A percentile compares a stretch with the other conserved stretches of the same genome.
These are phyloP conservation scores for Stenodema calcarata DNA, from an alignment of 2,888 invertebrate species.

Conservation along the genomic window DNA sequence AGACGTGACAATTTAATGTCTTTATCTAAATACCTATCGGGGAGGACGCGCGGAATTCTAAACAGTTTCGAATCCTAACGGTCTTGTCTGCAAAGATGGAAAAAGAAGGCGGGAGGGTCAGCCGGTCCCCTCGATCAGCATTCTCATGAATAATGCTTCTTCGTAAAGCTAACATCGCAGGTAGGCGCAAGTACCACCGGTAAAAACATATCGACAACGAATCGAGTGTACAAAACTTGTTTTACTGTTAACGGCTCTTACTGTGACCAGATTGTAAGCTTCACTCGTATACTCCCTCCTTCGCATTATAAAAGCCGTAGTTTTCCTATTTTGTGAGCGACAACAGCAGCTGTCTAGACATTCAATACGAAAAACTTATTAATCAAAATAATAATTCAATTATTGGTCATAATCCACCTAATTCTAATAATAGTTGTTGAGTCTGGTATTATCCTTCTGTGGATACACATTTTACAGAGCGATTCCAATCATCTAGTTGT, in stretches of 20 bases:
- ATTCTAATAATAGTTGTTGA: too few relatives aligned
- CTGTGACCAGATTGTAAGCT: too few relatives aligned
- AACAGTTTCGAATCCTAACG: slow-evolving; percentile 34
- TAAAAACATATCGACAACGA: slow-evolving; percentile 5
- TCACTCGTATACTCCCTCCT: neutral
- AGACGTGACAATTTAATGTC: slow-evolving; percentile 41
- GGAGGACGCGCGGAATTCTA: slow-evolving; percentile 28
- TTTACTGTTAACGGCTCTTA: neutral
- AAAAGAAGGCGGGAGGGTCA: neutral
- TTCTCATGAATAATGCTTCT: slow-evolving; percentile 11
- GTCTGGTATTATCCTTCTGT: too few relatives aligned
- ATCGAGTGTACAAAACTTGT: neutral
- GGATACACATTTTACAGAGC: too few relatives aligned
- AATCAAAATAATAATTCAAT: too few relatives aligned
- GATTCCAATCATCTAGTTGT: too few relatives aligned
- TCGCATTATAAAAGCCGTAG: too few relatives aligned
- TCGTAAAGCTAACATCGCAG: neutral
- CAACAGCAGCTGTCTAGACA: too few relatives aligned
- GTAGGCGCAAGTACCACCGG: neutral
- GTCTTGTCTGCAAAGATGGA: neutral
- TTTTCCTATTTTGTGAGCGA: too few relatives aligned
- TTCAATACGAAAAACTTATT: too few relatives aligned
- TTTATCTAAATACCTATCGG: slow-evolving; percentile 35
- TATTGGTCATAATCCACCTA: too few relatives aligned
- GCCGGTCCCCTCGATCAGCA: neutral